Evolutionary conservation across 2,888 invertebrate species (phyloP), one percentile per base, ranked within the genome.

Genomic region (Epicampocera succincta): DNA sequence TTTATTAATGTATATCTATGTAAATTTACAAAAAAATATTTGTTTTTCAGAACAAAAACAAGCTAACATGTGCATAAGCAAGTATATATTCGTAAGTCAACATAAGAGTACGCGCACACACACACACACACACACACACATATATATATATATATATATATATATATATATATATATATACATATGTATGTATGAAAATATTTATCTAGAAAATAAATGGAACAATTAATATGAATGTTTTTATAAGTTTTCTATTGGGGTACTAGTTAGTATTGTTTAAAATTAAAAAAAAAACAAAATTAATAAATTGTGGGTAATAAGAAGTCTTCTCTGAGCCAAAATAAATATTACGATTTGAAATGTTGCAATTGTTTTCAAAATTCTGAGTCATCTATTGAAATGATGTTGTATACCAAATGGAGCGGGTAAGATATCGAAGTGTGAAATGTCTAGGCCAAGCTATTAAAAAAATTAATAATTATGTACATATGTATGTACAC

Each of bases 281-380:
- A 25, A 3, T 15, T 9, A 15, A 12, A n/a, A 21, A 5, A 19
- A 38, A 46, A 60, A 40, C 12, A 6, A 60, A 25, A 60, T 40
- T 25, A 19, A 56, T 19, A 50, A 33, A 33, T 56, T 25, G 74
- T 80, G 79, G 79, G 74, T 29, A 80, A 69, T 58, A 74, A 63
- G 46, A 19, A 33, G 29, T 80, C 54, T 69, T 69, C n/a, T 8
- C 8, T 40, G 1, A 19, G 33, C 2, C 44, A 48, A 63, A 65
- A 42, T 11, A 40, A 38, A 63, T 54, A 60, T 63, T 68, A 12
- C 54, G 40, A 48, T 29, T 63, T 42, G 21, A 73, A 68, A 38
- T 73, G 61, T 54, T 72, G 61, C 33, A 72, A 56, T 44, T 81
- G 81, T 58, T 56, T 65, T 42, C 54, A 73, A 42, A 56, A 21